These are phyloP conservation scores for Nerophis lumbriciformis DNA, from an alignment of 2,113 vertebrate genomes.

Conservation along the genomic window DNA sequence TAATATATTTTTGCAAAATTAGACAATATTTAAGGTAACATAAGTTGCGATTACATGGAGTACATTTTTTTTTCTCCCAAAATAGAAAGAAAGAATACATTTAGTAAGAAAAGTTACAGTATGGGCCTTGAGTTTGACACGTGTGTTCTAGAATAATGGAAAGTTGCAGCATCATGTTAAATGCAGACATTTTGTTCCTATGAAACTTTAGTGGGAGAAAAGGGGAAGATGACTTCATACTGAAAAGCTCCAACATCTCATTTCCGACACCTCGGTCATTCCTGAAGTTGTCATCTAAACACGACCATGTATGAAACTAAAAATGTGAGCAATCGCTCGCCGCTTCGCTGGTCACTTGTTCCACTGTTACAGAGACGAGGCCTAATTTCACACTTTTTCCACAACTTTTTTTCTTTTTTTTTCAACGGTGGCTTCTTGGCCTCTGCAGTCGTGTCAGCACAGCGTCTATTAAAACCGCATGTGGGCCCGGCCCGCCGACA, in stretches of 20 bases:
- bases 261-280: conserved; percentile 33
- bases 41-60: too few species aligned
- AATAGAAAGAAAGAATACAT: too few species aligned
- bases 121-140: too few species aligned
- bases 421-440: conserved; percentile 52
- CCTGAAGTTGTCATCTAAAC: conserved; percentile 58
- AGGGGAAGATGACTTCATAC: conserved; percentile 83
- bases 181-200: conserved; percentile 37
- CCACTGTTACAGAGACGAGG: conserved; percentile 55
- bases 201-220: conserved; percentile 44
- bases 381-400: conserved; percentile 52
- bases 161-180: too few species aligned
- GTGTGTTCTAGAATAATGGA: too few species aligned
- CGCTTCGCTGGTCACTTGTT: conserved; percentile 54
- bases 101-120: too few species aligned
- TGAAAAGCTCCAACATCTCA: conserved; percentile 80
- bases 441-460: conserved; percentile 54
- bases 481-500: conserved; percentile 46
- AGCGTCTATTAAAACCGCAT: conserved; percentile 66
- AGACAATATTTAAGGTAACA: too few species aligned
- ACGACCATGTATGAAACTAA: conserved; percentile 16
- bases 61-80: too few species aligned
- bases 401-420: conserved; percentile 42
- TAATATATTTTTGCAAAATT: too few species aligned
- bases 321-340: conserved; percentile 37